phyloP scores from a whole-genome alignment of 2,888 invertebrate genomes.

The Nycteola revayana region DNA sequence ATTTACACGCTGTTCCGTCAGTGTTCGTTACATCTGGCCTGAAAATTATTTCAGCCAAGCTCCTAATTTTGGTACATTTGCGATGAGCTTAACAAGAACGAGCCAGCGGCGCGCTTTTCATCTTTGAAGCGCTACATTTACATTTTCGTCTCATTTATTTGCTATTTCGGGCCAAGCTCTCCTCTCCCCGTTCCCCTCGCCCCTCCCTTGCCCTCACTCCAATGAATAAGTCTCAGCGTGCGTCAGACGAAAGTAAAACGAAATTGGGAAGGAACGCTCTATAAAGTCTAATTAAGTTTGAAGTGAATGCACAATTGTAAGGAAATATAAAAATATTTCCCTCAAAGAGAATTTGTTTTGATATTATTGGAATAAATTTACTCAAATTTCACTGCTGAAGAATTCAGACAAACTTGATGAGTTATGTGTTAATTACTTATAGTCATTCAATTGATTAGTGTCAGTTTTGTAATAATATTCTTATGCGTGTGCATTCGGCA shows the following conservation, averaged over 20 bases:
- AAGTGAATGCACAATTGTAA: conserved; percentile 77
- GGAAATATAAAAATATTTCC: conserved; percentile 71
- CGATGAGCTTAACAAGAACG: conserved; percentile 78
- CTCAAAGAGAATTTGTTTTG: conserved; percentile 58
- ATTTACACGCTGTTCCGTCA: conserved; percentile 41
- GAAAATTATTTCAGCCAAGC: conserved; percentile 75
- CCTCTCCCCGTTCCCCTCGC: conserved; percentile 41
- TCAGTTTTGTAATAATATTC: no score
- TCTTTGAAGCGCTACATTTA: conserved; percentile 82
- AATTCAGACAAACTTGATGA: no score
- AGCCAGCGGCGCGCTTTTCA: conserved; percentile 77
- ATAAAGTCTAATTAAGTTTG: conserved; percentile 82
- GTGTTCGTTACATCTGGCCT: conserved; percentile 67
- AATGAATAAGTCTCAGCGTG: conserved; percentile 78
- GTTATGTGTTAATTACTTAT: no score
- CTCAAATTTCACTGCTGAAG: no score
- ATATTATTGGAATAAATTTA: conserved; percentile 26
- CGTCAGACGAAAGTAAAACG: conserved; percentile 75
- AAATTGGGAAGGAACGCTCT: conserved; percentile 81
- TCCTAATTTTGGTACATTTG: conserved; percentile 81
- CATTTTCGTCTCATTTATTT: conserved; percentile 83
- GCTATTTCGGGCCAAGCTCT: conserved; percentile 76
- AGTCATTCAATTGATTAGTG: no score
- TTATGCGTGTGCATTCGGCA: no score
- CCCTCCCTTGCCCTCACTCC: conserved; percentile 58